Evolutionary conservation across 2,113 vertebrate genomes (phyloP), one percentile per base, ranked within the genome.

Genomic region (Toxostoma redivivum): DNA sequence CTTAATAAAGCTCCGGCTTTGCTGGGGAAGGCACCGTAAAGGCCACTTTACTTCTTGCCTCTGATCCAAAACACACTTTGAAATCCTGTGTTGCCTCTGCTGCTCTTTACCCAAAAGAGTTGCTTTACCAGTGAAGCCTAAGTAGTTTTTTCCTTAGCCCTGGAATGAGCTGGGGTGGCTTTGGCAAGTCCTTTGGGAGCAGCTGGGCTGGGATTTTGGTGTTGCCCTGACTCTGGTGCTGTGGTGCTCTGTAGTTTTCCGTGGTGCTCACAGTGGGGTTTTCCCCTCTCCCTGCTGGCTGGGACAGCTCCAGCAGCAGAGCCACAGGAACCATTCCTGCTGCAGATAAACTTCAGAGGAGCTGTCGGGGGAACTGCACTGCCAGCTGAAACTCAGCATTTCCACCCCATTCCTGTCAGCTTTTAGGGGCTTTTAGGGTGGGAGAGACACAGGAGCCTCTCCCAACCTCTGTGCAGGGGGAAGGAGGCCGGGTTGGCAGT

Each of bases 141-240:
- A 38, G 37, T 9, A 71, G 38, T 11, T 25, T 56, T 86, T 71
- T 61, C 37, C 62, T 65, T 42, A 95, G 82, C 67, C 53, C 85
- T 40, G 67, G 73, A 65, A 42, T 73, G 62, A 77, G 38, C 65
- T 3, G 0, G 2, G 35, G 40, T 45, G n/a, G 20, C 24, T 21
- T 9, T 0, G 9, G 5, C 0, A 7, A n/a, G 5, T 30, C n/a
- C 21, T 35, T 22, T 0, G 3, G 79, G 13, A 45, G 13, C n/a
- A 20, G 53, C 17, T 2, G 3, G 50, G n/a, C 25, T 5, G 47
- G 74, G 86, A 71, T 76, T 81, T 47, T 1, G 2, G 25, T 5
- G 25, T 10, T 0, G 0, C 40, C 58, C 40, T 0, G 4, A 1
- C 51, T 6, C 12, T 3, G 10, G 24, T 38, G 81, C 33, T 1